A percentile compares a stretch with the other conserved stretches of the same genome.
Conservation (phyloP, 2,888 invertebrate genomes). For the Nomada hirtipes region DNA sequence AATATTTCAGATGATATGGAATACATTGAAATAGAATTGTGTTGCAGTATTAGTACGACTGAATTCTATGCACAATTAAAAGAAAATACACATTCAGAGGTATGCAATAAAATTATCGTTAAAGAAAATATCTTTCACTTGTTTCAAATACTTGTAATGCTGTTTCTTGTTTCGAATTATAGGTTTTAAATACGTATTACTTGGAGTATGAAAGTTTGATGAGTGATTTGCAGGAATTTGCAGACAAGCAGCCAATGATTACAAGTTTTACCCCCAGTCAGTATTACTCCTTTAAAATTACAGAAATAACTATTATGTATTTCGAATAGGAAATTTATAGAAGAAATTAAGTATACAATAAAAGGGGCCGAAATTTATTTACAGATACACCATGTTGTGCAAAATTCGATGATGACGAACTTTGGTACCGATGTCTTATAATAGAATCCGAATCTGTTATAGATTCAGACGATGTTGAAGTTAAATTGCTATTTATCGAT, state of each 20-base stretch:
- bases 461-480: conserved; percentile 76
- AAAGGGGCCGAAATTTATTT: conserved; percentile 3
- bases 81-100: conserved; percentile 54
- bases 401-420: conserved; percentile 87
- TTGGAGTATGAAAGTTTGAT: conserved; percentile 85
- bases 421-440: conserved; percentile 91
- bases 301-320: background rate
- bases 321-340: background rate
- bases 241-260: conserved; percentile 84
- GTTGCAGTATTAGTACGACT: conserved; percentile 8
- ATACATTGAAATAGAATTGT: conserved; percentile 60
- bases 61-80: conserved; percentile 47
- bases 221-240: conserved; percentile 85
- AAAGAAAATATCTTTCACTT: background rate
- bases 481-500: conserved; percentile 90
- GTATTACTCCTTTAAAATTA: conserved; percentile 27
- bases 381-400: conserved; percentile 87
- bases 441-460: conserved; percentile 84
- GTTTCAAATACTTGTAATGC: background rate
- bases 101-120: conserved; percentile 24
- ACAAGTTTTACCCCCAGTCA: conserved; percentile 84
- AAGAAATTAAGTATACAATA: background rate
- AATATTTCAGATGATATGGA: conserved; percentile 55
- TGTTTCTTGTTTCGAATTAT: background rate
- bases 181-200: conserved; percentile 48